Base-by-base conservation (phyloP, 2,888 invertebrate species). In the Phengaris alcon region DNA sequence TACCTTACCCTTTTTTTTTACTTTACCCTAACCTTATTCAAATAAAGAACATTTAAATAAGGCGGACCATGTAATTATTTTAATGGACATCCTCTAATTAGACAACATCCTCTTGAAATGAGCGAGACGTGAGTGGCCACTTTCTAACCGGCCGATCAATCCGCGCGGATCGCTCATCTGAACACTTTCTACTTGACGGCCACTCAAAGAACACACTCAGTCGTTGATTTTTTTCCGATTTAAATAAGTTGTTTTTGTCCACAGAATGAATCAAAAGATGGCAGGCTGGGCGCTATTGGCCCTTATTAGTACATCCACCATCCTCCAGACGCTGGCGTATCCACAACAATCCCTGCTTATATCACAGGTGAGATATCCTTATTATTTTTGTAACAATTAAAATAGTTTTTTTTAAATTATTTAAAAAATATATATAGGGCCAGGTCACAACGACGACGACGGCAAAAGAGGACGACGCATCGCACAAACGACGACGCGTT, bases 201-300 rank as follows among this genome's bases (percentile, higher is more conserved):
- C 82, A 83, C 84, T 83, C 87, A 84, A 85, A 84, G 84, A 85
- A 84, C 84, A 84, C 84, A 52, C 15, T 75, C 75, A 70, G 15
- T 52, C 22, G 55, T 48, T 51, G 68, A 68, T 73, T 44, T 64
- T 64, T 44, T 44, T 64, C 6, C 12, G 13, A 12, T 64, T 64
- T 76, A 54, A 48, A 76, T 75, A 77, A 35, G 52, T n/a, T 55
- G 51, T 59, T 76, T 74, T 79, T 79, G 70, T 75, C 77, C 73
- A 77, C 89, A 91, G 96, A 95, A 94, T 95, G 89, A 93, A 94
- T 88, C 95, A 95, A 88, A 94, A 95, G 86, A 87, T 95, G 74
- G 86, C 93, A 82, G 96, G 97, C 76, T 96, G 96, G 95, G 94
- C 95, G 82, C 90, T 97, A 78, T 92, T 97, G 82, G 94, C 94